These are phyloP conservation scores for Drosophila buzzatii DNA, from an alignment of 2,888 invertebrate species.

Conservation along the genomic window DNA sequence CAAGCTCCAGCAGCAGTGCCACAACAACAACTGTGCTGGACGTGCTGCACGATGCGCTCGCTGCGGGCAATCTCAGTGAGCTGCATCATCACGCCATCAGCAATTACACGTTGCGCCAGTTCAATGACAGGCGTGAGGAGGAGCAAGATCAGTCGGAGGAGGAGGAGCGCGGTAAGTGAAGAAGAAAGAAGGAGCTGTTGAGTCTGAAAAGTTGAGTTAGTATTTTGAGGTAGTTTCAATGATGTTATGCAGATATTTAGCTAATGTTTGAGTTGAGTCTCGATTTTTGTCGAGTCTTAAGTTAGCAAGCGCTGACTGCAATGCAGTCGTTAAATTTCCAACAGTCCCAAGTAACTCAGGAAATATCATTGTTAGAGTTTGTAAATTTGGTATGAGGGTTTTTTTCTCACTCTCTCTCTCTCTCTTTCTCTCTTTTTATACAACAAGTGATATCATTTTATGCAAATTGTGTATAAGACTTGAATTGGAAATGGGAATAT, in stretches of 20 bases:
- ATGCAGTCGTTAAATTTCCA: neutral
- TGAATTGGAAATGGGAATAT: slow-evolving; percentile 2
- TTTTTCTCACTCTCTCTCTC: neutral
- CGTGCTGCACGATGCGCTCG: slow-evolving; percentile 47
- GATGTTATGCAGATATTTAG: neutral
- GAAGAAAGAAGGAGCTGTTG: too few relatives aligned
- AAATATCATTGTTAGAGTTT: neutral
- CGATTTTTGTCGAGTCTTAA: neutral
- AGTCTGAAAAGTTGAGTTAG: neutral
- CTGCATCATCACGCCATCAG: slow-evolving; percentile 37
- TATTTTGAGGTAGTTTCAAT: neutral
- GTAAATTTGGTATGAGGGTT: neutral
- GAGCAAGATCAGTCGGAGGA: slow-evolving; percentile 64
- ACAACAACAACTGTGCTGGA: slow-evolving; percentile 63
- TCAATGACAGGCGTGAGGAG: slow-evolving; percentile 38
- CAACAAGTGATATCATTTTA: slow-evolving; percentile 1
- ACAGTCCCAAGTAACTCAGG: slow-evolving; percentile 4
- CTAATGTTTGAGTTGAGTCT: neutral
- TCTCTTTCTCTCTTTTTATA: neutral
- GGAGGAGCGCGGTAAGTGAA: slow-evolving; percentile 73
- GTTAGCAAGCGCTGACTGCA: too few relatives aligned
- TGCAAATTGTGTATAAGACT: slow-evolving; percentile 10
- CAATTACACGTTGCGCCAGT: slow-evolving; percentile 63
- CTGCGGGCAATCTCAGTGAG: slow-evolving; percentile 59
- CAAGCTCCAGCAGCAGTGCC: slow-evolving; percentile 4